These are phyloP conservation scores for Chrysopilus asiliformis DNA, from an alignment of 2,888 invertebrate genomes.

Conservation along the genomic window DNA sequence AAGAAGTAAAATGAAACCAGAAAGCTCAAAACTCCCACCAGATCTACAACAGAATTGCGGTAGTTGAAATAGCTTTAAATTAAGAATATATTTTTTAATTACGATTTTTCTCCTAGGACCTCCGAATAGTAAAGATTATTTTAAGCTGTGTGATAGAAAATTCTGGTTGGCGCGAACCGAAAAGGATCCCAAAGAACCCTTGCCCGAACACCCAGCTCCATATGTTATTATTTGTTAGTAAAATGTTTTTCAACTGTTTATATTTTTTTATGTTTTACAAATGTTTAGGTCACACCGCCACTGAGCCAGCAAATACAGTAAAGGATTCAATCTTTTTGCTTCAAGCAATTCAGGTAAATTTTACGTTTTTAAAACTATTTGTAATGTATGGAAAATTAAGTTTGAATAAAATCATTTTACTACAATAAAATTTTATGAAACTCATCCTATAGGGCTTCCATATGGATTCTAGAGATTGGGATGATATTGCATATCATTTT, in stretches of 20 bases:
- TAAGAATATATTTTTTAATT: no score
- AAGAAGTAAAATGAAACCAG: no score
- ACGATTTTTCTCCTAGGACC: no score
- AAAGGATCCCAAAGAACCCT: conserved; percentile 29
- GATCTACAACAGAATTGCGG: no score
- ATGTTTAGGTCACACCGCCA: conserved; percentile 39
- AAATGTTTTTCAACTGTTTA: no score
- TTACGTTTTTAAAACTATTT: not conserved
- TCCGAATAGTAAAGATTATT: no score
- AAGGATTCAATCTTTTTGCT: conserved; percentile 37
- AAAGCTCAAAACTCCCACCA: no score
- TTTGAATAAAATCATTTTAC: no score
- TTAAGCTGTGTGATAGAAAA: conserved; percentile 28
- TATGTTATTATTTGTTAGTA: conserved; percentile 40
- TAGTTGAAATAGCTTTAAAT: no score
- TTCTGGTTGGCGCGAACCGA: conserved; percentile 41
- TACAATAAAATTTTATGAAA: no score
- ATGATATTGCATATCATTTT: conserved; percentile 42
- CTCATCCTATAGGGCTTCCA: conserved; percentile 27
- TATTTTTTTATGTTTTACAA: no score
- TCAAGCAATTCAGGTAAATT: conserved; percentile 35
- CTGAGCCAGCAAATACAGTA: conserved; percentile 36
- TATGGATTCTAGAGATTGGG: conserved; percentile 8
- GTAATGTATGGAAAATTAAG: no score
- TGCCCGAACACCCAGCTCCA: conserved; percentile 32